Evolutionary conservation across 2,888 invertebrate species (phyloP).

Genomic region (Ernsta delagoae): DNA sequence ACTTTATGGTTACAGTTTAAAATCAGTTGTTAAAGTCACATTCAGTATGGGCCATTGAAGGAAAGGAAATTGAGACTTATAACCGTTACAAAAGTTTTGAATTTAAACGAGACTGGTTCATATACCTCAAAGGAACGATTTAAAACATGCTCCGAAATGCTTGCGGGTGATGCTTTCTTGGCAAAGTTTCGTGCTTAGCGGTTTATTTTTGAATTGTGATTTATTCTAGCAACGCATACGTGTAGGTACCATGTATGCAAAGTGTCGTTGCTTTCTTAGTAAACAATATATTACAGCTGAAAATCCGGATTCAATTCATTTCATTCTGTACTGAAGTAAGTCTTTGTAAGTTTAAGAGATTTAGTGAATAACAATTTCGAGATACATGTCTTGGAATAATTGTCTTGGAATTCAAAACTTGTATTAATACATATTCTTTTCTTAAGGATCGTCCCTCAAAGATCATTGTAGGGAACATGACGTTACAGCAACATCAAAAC

Average conservation of each 20-base stretch:
- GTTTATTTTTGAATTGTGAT: slow-evolving; percentile 75
- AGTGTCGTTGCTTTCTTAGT: slow-evolving; percentile 24
- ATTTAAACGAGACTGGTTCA: slow-evolving; percentile 45
- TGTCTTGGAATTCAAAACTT: neutral
- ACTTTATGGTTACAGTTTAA: slow-evolving; percentile 47
- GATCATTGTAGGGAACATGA: no score
- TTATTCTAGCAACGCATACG: slow-evolving; percentile 53
- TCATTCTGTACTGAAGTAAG: neutral
- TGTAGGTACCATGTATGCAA: slow-evolving; percentile 28
- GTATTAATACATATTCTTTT: neutral
- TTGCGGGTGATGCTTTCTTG: slow-evolving; percentile 78
- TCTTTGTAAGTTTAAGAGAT: neutral
- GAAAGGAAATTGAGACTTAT: slow-evolving; percentile 27
- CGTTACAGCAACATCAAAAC: slow-evolving; percentile 14
- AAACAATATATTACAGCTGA: slow-evolving; percentile 9
- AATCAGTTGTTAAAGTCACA: slow-evolving; percentile 43
- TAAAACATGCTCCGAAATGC: slow-evolving; percentile 73
- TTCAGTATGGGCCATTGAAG: slow-evolving; percentile 39
- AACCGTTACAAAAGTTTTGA: slow-evolving; percentile 45
- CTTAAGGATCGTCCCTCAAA: neutral
- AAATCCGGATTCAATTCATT: neutral
- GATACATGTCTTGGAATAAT: neutral
- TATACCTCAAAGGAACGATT: slow-evolving; percentile 70
- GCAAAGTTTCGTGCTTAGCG: slow-evolving; percentile 68
- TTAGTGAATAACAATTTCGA: neutral